Percentiles rank a stretch among this genome's conserved stretches.
These are phyloP conservation scores for Tenrec ecaudatus DNA, from an alignment of 2,113 vertebrate species.

Conservation along the genomic window DNA sequence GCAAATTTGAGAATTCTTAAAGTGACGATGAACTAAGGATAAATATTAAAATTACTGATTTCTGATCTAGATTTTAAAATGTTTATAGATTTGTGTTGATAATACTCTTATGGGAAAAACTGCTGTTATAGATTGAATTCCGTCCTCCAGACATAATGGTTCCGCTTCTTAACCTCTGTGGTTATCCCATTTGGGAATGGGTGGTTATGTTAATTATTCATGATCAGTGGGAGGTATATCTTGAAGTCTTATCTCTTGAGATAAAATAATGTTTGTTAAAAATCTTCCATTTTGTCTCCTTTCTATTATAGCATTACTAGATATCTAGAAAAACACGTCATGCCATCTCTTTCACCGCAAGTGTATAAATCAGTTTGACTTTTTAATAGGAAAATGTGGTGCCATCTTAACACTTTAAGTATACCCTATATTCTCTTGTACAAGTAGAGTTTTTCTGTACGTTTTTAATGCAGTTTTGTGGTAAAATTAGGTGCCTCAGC, in stretches of 20 bases:
- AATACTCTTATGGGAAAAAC: neutral
- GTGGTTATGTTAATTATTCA: too few relatives aligned
- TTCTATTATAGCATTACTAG: neutral
- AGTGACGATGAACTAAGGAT: conserved; percentile 40
- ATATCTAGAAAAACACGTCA: neutral
- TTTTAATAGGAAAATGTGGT: neutral
- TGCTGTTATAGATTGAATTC: too few relatives aligned
- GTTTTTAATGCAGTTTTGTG: too few relatives aligned
- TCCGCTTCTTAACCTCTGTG: too few relatives aligned
- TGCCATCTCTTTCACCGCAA: neutral
- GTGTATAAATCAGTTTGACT: neutral
- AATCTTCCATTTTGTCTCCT: neutral
- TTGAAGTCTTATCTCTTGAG: too few relatives aligned
- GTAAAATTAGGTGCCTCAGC: too few relatives aligned
- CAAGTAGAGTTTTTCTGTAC: too few relatives aligned
- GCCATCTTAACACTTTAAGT: too few relatives aligned
- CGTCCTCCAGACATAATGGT: too few relatives aligned
- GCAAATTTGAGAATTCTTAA: conserved; percentile 43
- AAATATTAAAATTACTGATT: conserved; percentile 27
- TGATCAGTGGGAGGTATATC: too few relatives aligned
- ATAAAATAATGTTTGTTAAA: neutral
- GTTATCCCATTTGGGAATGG: too few relatives aligned
- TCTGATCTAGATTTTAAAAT: neutral
- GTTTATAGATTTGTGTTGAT: neutral
- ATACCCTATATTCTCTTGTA: too few relatives aligned